A percentile compares a stretch with the other conserved stretches of the same genome.
Conservation (phyloP, 2,888 invertebrate species). For the Apamea monoglypha region DNA sequence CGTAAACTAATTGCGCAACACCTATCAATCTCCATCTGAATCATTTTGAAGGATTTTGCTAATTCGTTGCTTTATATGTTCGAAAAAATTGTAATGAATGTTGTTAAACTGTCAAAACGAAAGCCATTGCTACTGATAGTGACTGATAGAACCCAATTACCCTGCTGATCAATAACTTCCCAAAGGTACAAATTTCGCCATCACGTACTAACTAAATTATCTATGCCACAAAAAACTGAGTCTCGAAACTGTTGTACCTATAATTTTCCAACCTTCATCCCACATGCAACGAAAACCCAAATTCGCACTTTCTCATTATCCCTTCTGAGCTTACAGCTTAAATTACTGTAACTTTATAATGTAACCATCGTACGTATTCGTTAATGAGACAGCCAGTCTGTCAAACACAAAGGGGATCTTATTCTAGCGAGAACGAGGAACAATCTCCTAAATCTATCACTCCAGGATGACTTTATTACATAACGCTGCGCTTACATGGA, state of each 20-base stretch:
- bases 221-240: not conserved
- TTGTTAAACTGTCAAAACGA: no score
- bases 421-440: conserved; percentile 49
- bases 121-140: no score
- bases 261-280: not conserved
- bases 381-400: conserved; percentile 57
- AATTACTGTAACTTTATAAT: conserved; percentile 33
- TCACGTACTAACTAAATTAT: not conserved
- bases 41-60: no score
- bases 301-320: conserved; percentile 30
- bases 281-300: not conserved
- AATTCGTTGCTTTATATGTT: no score
- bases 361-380: conserved; percentile 40
- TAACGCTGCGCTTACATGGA: conserved; percentile 45
- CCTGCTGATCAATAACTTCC: not conserved
- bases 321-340: conserved; percentile 14
- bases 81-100: no score
- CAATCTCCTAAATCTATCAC: conserved; percentile 62
- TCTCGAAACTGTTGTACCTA: not conserved
- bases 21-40: no score
- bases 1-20: no score
- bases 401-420: conserved; percentile 60
- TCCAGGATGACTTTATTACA: conserved; percentile 63
- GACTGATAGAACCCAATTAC: no score
- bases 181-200: not conserved